Base-by-base conservation (phyloP, 2,797 vertebrate genomes). In the Sebastes trivittatus region DNA sequence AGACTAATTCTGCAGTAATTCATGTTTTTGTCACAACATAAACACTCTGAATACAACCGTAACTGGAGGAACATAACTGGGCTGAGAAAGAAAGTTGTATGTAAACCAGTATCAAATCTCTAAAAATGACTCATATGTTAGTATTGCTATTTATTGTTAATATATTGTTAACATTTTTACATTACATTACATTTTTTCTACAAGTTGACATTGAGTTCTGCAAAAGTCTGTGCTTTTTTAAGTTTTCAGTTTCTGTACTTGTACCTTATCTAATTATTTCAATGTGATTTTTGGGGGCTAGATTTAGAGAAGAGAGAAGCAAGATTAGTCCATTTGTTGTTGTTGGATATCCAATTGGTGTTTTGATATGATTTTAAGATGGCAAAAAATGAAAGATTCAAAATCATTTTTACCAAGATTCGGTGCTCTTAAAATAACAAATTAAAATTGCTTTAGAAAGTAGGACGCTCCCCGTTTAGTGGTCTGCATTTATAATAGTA, bases 1-100 rank as follows among this genome's bases (percentile, higher is more conserved):
- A 74, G 36, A 66, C 22, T 63, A 62, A 80, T 72, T 78, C 23
- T 65, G 27, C 56, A 62, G 18, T 68, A 18, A 73, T 46, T 80
- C 3, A 55, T 59, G n/a, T 62, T 75, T 75, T 67, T 29, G 16
- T 16, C 30, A 64, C 29, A 58, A 6, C 20, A 29, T 13, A 34
- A 69, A 73, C 20, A 72, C 55, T 65, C 5, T 3, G 18, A 67
- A 72, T 36, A 20, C 11, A 30, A 58, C 11, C 11, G 38, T 42
- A 32, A 49, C 4, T 20, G 27, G 2, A 23, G 10, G 2, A 49
- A 38, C 13, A 20, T 5, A 64, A 77, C 11, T 7, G 18, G 1
- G 11, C 16, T 42, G 9, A 55, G 13, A 49, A 18, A 71, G 8
- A 13, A 23, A 30, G 46, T 5, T 23, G 20, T 34, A 11, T 27